phyloP scores from a whole-genome alignment of 2,113 vertebrate genomes.

The Toxotes chatareus region DNA sequence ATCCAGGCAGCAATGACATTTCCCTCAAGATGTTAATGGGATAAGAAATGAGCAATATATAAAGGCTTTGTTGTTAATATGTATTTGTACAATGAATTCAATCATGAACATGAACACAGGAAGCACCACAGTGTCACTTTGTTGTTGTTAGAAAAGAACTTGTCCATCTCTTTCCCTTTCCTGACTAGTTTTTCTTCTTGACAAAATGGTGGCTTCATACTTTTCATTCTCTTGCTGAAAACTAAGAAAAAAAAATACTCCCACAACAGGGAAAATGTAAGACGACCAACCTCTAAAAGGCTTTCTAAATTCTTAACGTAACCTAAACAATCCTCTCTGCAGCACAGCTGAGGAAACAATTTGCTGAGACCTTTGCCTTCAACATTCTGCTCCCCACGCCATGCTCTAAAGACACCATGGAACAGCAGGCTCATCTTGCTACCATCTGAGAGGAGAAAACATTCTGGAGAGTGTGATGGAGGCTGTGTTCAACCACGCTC shows the following conservation, averaged over 20 bases:
- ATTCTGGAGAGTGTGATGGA: conserved; percentile 22
- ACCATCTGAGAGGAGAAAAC: conserved; percentile 57
- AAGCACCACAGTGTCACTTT: conserved; percentile 14
- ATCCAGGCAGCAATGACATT: background rate
- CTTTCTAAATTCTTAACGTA: conserved; percentile 45
- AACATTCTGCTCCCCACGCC: conserved; percentile 61
- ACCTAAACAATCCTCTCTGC: conserved; percentile 50
- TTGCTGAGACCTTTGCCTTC: conserved; percentile 73
- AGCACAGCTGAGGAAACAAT: conserved; percentile 80
- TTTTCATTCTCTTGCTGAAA: conserved; percentile 38
- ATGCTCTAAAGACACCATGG: conserved; percentile 46
- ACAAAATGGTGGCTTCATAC: conserved; percentile 22
- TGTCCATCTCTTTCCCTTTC: too few species aligned
- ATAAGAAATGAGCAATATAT: background rate
- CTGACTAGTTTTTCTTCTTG: background rate
- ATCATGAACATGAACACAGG: conserved; percentile 5
- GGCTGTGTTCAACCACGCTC: conserved; percentile 44
- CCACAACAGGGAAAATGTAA: conserved; percentile 57
- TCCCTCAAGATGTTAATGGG: background rate
- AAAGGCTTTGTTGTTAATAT: background rate
- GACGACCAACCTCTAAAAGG: conserved; percentile 57
- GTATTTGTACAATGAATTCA: background rate
- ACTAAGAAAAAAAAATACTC: background rate
- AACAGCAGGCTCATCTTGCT: conserved; percentile 61
- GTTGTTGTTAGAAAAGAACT: background rate